Percentiles rank a stretch among this genome's conserved stretches.
Evolutionary conservation across 2,888 invertebrate genomes (phyloP).

Genomic region (Melanotus villosus): DNA sequence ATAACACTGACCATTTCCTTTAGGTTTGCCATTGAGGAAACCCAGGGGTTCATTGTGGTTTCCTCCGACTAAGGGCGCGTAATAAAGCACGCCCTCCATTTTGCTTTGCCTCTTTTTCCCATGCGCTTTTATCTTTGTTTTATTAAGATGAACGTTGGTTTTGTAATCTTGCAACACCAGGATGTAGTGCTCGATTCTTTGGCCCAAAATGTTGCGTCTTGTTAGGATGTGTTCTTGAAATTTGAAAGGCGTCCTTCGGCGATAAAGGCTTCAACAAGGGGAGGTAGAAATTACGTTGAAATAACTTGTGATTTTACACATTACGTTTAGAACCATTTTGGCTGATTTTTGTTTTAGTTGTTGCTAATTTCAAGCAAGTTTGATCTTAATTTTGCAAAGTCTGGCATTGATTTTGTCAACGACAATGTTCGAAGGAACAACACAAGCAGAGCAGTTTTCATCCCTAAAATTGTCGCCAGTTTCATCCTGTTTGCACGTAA

Average conservation of each 20-base stretch:
- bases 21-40: constrained; percentile 73
- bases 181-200: constrained; percentile 79
- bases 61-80: constrained; percentile 62
- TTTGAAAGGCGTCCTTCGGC: constrained; percentile 84
- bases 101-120: constrained; percentile 61
- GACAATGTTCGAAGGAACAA: too few relatives aligned
- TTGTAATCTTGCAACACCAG: constrained; percentile 75
- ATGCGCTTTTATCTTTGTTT: constrained; percentile 61
- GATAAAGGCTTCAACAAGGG: constrained; percentile 85
- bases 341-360: too few relatives aligned
- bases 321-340: too few relatives aligned
- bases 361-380: too few relatives aligned
- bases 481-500: too few relatives aligned
- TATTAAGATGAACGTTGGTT: constrained; percentile 59
- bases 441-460: too few relatives aligned
- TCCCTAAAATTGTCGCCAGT: too few relatives aligned
- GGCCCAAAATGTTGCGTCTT: constrained; percentile 77
- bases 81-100: constrained; percentile 61
- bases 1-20: constrained; percentile 72
- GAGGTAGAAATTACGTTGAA: constrained; percentile 87
- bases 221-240: constrained; percentile 86
- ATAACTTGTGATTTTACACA: too few relatives aligned
- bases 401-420: too few relatives aligned
- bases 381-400: too few relatives aligned
- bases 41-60: constrained; percentile 57